Evolutionary conservation across 2,888 invertebrate genomes (phyloP).

Genomic region (Euzetes globulus): DNA sequence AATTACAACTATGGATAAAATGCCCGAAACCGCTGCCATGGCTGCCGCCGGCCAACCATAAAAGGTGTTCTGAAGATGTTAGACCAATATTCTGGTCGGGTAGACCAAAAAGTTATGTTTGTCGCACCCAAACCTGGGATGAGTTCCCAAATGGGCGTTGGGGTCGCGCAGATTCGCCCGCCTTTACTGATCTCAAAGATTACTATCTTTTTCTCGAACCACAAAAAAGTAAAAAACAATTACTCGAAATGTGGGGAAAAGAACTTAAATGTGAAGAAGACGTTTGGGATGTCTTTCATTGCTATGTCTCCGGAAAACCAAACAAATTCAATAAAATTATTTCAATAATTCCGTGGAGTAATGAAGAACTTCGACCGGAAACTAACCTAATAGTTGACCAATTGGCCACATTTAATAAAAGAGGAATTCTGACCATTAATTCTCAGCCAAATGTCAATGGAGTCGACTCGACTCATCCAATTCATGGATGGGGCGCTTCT

Average conservation of each 20-base stretch:
- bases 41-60: conserved; percentile 50
- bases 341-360: conserved; percentile 53
- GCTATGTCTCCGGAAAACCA: conserved; percentile 49
- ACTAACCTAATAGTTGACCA: conserved; percentile 50
- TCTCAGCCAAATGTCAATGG: conserved; percentile 55
- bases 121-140: conserved; percentile 54
- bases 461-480: conserved; percentile 51
- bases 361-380: conserved; percentile 52
- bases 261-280: conserved; percentile 51
- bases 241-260: conserved; percentile 53
- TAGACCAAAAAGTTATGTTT: conserved; percentile 53
- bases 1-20: conserved; percentile 52
- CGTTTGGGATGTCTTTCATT: conserved; percentile 53
- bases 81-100: conserved; percentile 56
- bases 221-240: conserved; percentile 46
- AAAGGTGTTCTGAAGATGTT: conserved; percentile 52
- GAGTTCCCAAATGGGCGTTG: conserved; percentile 57
- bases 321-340: conserved; percentile 46
- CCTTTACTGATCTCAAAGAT: conserved; percentile 54
- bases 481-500: conserved; percentile 54
- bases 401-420: conserved; percentile 49
- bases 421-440: conserved; percentile 55
- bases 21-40: conserved; percentile 52
- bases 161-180: conserved; percentile 54
- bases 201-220: conserved; percentile 55